Evolutionary conservation across 1,140 invertebrate species (phyloP).

Genomic region (Dendroctonus ponderosae): DNA sequence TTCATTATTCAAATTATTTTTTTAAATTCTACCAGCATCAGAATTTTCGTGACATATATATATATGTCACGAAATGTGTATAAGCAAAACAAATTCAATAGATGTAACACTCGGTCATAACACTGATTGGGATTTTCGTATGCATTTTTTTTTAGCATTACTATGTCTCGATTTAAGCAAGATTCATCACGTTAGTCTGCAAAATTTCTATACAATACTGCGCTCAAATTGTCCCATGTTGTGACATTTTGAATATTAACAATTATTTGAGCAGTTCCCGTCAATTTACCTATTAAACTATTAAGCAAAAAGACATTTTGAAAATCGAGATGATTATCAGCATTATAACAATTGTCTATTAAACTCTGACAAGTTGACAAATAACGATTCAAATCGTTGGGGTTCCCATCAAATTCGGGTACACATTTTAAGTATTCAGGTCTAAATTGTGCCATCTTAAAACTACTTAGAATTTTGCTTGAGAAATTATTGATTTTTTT

Average conservation of each 20-base stretch:
- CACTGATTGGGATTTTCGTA: constrained; percentile 17
- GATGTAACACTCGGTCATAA: constrained; percentile 18
- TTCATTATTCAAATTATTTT: constrained; percentile 22
- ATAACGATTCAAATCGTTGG: constrained; percentile 27
- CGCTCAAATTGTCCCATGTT: constrained; percentile 15
- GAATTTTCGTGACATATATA: constrained; percentile 9
- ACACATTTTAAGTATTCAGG: constrained; percentile 29
- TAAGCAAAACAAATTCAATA: constrained; percentile 27
- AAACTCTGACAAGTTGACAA: constrained; percentile 15
- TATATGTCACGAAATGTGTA: no score
- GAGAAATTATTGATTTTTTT: background rate
- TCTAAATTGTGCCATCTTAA: constrained; percentile 18
- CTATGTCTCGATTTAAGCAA: constrained; percentile 26
- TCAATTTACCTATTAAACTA: constrained; percentile 26
- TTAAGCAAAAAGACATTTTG: constrained; percentile 30
- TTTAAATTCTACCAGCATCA: background rate
- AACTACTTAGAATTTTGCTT: background rate
- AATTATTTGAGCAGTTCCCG: constrained; percentile 22
- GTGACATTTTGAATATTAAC: constrained; percentile 31
- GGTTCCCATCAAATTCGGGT: constrained; percentile 28
- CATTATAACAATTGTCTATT: constrained; percentile 26
- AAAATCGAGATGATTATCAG: constrained; percentile 13
- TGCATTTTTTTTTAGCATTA: constrained; percentile 19
- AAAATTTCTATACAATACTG: constrained; percentile 23
- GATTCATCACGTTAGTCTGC: constrained; percentile 22